Evolutionary conservation across 2,888 invertebrate genomes (phyloP).

Genomic region (Cecidostiba fungosa): DNA sequence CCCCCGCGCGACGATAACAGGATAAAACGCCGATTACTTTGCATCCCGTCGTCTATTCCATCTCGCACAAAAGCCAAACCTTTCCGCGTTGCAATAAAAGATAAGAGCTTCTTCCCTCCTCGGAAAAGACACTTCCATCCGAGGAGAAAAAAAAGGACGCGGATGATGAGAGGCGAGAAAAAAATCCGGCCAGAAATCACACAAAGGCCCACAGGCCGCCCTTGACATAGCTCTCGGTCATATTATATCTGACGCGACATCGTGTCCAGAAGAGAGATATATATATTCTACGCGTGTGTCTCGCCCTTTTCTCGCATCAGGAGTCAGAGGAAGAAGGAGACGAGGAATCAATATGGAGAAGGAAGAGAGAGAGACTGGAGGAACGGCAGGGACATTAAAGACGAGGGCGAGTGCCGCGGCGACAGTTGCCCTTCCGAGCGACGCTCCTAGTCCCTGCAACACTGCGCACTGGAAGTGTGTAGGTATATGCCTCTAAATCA

Average conservation of each 20-base stretch:
- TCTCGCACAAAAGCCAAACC: not conserved
- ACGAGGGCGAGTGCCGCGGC: conserved; percentile 16
- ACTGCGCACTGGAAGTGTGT: not conserved
- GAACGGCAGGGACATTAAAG: conserved; percentile 7
- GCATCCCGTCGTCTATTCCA: not conserved
- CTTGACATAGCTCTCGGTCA: conserved; percentile 4
- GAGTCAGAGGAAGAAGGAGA: conserved; percentile 1
- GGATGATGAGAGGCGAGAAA: not conserved
- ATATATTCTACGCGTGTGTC: not conserved
- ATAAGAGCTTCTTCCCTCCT: conserved; percentile 19
- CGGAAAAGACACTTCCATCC: not conserved
- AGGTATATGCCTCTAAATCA: too few species aligned
- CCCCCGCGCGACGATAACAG: not conserved
- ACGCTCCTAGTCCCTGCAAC: not conserved
- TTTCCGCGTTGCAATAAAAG: conserved; percentile 17
- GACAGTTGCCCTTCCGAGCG: conserved; percentile 49
- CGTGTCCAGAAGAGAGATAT: not conserved
- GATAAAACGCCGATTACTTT: conserved; percentile 23
- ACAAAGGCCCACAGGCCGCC: not conserved
- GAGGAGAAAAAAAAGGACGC: not conserved
- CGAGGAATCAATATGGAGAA: conserved; percentile 40
- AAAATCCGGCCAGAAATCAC: not conserved
- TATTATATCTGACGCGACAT: not conserved
- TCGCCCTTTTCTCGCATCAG: not conserved
- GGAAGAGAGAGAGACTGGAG: conserved; percentile 32